These are phyloP conservation scores for Astropecten irregularis DNA, from an alignment of 53 echinoderm and acorn worm genomes.

Conservation along the genomic window DNA sequence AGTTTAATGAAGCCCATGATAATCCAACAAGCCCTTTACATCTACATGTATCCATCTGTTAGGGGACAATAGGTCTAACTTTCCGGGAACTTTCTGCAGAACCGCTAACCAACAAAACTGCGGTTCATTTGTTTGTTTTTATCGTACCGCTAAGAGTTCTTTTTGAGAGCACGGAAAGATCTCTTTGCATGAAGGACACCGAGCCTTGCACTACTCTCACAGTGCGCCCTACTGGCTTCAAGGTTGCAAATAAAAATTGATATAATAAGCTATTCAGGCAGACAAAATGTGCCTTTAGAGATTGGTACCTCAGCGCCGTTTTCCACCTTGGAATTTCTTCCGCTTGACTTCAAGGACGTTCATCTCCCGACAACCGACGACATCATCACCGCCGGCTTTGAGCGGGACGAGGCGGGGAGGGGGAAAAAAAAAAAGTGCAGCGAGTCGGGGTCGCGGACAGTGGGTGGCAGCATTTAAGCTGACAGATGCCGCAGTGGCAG, in stretches of 20 bases:
- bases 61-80: too few species aligned
- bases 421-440: conserved; percentile 43
- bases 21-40: too few species aligned
- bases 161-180: neutral
- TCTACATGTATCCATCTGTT: too few species aligned
- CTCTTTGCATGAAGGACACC: conserved; percentile 28
- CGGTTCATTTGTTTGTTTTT: too few species aligned
- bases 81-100: too few species aligned
- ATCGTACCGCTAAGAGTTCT: conserved; percentile 17
- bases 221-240: conserved; percentile 21
- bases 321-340: conserved; percentile 60
- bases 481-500: conserved; percentile 26
- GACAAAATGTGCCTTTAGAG: conserved; percentile 64
- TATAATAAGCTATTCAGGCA: conserved; percentile 59
- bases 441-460: conserved; percentile 51
- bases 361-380: conserved; percentile 25
- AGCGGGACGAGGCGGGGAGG: neutral
- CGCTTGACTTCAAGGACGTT: conserved; percentile 57
- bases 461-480: conserved; percentile 50
- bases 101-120: too few species aligned
- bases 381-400: conserved; percentile 40
- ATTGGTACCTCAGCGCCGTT: conserved; percentile 53
- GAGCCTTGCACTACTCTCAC: conserved; percentile 18
- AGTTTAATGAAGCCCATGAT: too few species aligned
- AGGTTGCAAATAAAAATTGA: conserved; percentile 61